phyloP scores from a whole-genome alignment of 2,113 vertebrate species.

The Todiramphus saurophagus region DNA sequence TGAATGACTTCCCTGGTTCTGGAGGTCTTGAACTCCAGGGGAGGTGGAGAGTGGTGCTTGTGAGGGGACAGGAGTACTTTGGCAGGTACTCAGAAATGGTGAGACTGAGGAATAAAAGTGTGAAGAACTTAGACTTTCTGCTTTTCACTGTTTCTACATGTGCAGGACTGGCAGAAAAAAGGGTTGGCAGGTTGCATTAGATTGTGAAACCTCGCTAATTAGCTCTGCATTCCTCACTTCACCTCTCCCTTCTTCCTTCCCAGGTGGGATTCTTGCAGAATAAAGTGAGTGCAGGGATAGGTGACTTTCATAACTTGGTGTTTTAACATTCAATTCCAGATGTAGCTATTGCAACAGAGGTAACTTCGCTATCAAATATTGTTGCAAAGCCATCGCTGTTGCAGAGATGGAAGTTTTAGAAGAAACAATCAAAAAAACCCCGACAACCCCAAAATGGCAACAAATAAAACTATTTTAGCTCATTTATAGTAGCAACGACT shows the following conservation, averaged over 20 bases:
- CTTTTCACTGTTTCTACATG: background rate
- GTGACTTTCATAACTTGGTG: background rate
- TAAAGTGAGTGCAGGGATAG: background rate
- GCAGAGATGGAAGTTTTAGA: background rate
- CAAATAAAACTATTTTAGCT: background rate
- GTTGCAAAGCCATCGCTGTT: background rate
- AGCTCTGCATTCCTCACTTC: background rate
- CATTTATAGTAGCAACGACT: background rate
- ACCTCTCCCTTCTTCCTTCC: background rate
- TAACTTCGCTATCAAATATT: background rate
- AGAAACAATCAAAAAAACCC: background rate
- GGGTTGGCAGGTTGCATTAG: background rate
- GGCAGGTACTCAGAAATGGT: background rate
- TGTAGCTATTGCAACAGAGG: background rate
- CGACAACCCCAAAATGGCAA: background rate
- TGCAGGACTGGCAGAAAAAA: background rate
- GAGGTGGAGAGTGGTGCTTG: accelerated
- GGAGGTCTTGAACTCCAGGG: background rate
- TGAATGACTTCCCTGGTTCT: background rate
- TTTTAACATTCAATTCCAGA: background rate
- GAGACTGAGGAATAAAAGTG: background rate
- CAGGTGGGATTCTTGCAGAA: background rate
- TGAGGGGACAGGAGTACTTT: background rate
- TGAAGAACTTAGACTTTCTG: background rate
- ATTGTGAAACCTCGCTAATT: background rate